phyloP scores from a whole-genome alignment of 1,140 invertebrate genomes.

The Drosophila bocki region DNA sequence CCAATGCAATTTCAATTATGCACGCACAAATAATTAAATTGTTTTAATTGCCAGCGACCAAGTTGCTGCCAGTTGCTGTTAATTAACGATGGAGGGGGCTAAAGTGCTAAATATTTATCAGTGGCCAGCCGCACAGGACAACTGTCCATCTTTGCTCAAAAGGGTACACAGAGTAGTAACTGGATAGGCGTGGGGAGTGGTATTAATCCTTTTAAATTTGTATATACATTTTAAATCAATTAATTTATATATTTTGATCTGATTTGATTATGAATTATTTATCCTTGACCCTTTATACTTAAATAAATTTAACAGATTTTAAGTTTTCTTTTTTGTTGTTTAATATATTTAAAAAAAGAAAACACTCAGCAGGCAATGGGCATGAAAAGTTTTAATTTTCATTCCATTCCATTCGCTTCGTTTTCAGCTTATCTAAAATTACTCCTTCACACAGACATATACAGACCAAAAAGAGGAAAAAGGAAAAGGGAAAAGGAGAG shows the following conservation, averaged over 20 bases:
- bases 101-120: conserved; percentile 49
- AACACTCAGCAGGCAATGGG: conserved; percentile 17
- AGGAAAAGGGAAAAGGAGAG: conserved; percentile 10
- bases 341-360: conserved; percentile 1
- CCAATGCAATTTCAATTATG: conserved; percentile 79
- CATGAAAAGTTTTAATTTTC: conserved; percentile 54
- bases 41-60: conserved; percentile 74
- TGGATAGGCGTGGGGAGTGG: no score
- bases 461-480: conserved; percentile 13
- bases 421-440: conserved; percentile 80
- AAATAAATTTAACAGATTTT: no score
- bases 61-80: conserved; percentile 54
- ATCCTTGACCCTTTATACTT: background rate
- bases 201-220: background rate
- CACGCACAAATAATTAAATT: conserved; percentile 82
- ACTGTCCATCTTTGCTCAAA: conserved; percentile 10
- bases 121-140: conserved; percentile 40
- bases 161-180: no score
- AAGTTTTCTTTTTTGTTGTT: background rate
- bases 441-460: conserved; percentile 50
- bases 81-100: conserved; percentile 54
- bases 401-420: conserved; percentile 67
- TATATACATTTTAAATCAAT: background rate
- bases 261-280: background rate
- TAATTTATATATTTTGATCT: background rate